These are phyloP conservation scores for Calliphora vomitoria DNA, from an alignment of 2,888 invertebrate species.

Conservation along the genomic window DNA sequence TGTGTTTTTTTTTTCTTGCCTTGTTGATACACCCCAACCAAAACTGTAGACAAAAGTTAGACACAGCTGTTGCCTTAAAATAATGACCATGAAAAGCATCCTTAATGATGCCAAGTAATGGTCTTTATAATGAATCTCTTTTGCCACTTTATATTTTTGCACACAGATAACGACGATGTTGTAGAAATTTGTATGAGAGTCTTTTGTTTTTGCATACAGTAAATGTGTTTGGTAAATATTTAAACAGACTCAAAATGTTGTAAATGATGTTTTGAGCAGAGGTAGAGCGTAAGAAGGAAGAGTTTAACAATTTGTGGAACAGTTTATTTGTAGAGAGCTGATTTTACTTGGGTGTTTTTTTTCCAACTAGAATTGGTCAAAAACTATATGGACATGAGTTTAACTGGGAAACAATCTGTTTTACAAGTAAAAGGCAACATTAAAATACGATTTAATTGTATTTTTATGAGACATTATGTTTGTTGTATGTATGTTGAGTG, in stretches of 20 bases:
- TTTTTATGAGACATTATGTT: constrained; percentile 82
- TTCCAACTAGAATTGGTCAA: constrained; percentile 35
- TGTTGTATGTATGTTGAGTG: constrained; percentile 63
- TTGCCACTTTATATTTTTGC: constrained; percentile 67
- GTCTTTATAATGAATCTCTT: constrained; percentile 72
- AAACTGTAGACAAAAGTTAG: constrained; percentile 63
- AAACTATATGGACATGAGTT: neutral
- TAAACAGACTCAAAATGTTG: constrained; percentile 56
- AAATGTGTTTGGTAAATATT: constrained; percentile 60
- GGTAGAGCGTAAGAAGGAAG: neutral
- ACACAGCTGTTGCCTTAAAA: constrained; percentile 84
- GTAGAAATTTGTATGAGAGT: neutral
- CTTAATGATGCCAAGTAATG: constrained; percentile 84
- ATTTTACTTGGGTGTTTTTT: constrained; percentile 23
- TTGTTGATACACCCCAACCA: neutral
- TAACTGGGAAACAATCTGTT: too few species aligned
- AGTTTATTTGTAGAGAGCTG: constrained; percentile 46
- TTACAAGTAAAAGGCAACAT: constrained; percentile 54
- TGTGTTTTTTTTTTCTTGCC: neutral
- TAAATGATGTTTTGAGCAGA: constrained; percentile 44
- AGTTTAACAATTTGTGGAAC: constrained; percentile 25
- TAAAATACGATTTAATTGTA: constrained; percentile 78
- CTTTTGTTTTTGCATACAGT: constrained; percentile 47
- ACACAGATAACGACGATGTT: constrained; percentile 56
- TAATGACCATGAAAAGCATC: constrained; percentile 85